Base-by-base conservation (phyloP, 2,888 invertebrate genomes). In the Lithophane leautieri region DNA sequence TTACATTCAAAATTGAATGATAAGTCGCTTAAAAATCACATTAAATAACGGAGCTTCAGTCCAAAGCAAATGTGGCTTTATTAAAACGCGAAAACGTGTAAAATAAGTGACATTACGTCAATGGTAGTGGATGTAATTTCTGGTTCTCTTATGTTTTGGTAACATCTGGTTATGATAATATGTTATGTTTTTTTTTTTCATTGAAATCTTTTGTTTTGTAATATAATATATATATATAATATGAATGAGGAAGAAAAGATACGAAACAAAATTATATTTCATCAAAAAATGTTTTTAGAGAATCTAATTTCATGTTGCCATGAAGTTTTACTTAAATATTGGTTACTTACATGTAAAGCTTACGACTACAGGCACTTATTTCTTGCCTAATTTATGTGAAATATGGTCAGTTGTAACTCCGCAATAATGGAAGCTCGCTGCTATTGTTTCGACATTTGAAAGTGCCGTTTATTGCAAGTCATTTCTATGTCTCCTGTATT, bases 361-460 rank as follows among this genome's bases (percentile, higher is more conserved):
- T 78, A 76, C 67, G 65, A 58, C 60, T 54, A 47, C 70, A 16
- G 56, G 7, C 76, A 80, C 75, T 83, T 83, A 81, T 69, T 70
- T 76, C 68, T 85, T 83, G 61, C 75, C 63, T 75, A 76, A 86
- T 80, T 77, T 76, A 65, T 63, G 79, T 72, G 77, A 78, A 78
- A 82, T 75, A 82, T 75, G 69, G 76, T 74, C 75, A 78, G 44
- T 73, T 60, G 50, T 61, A 56, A 66, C 67, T 79, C 68, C 52
- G 72, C 72, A 76, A 87, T 77, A 72, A 73, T 81, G 74, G 67
- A 80, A 79, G 69, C 76, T 79, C 52, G 42, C 47, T 75, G 69
- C 78, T 78, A 86, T 87, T 84, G 79, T 87, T 82, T 87, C 86
- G 25, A 52, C 66, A 86, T 80, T 78, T 76, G 76, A 84, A 83